Evolutionary conservation across 2,797 vertebrate species (phyloP), one percentile per base, ranked within the genome.

Genomic region (Erpetoichthys calabaricus): DNA sequence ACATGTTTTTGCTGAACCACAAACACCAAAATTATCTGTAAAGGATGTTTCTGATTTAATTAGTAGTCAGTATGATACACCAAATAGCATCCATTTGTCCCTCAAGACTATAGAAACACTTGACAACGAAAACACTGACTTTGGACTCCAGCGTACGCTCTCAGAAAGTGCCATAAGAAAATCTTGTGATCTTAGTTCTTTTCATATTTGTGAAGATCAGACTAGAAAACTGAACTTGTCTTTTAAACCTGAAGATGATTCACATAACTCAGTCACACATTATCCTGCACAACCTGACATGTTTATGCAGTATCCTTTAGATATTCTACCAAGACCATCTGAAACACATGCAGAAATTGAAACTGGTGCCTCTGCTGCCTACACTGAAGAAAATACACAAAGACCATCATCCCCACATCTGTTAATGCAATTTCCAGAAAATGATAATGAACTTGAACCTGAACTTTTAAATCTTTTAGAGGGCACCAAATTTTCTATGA

Each of bases 361-460:
- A 25, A 25, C 25, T 25, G 25, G 25, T 25, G 25, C 25, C 25
- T 25, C 25, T 25, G 25, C 25, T 25, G 25, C 25, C 25, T 25
- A 25, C 2, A 25, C 25, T 25, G 25, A 25, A 25, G 25, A 25
- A 25, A 25, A 25, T 25, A 25, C 25, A 25, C n/a, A n/a, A n/a
- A n/a, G n/a, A n/a, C 25, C 25, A 25, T 25, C 25, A 25, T 25
- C 25, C 25, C 25, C 25, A 25, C 25, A 25, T 25, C 25, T 25
- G 25, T 25, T 25, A 25, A 25, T 25, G 25, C 25, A 25, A 25
- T 25, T 25, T 25, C 25, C 25, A 25, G 25, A 25, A 25, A 25
- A 64, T 43, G 69, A 73, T 9, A 45, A 44, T 50, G 56, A 55
- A 41, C 50, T 55, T 4, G 46, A 77, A 73, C 65, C 72, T 74